Evolutionary conservation across 64 coral and sea anemone species (phyloP).

Genomic region (Dendronephthya gigantea): DNA sequence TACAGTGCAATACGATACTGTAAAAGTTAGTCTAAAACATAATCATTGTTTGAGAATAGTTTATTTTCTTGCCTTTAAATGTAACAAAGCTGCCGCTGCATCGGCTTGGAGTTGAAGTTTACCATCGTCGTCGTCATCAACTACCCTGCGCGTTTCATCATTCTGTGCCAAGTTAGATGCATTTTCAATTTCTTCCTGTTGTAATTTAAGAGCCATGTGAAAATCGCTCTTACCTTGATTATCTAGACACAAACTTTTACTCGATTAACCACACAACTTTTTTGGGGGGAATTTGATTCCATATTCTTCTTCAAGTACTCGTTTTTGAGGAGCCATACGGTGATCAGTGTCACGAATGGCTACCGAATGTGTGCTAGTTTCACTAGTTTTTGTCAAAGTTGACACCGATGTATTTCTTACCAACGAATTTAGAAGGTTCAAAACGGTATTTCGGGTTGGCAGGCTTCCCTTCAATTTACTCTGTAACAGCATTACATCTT

Average conservation of each 20-base stretch:
- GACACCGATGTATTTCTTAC: too few relatives aligned
- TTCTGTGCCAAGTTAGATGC: too few relatives aligned
- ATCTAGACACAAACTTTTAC: background rate
- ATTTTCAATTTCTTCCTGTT: constrained; percentile 46
- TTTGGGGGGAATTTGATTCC: constrained; percentile 26
- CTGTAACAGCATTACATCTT: too few relatives aligned
- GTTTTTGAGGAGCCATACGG: constrained; percentile 23
- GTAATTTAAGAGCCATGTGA: constrained; percentile 21
- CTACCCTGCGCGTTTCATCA: too few relatives aligned
- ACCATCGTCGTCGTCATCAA: background rate
- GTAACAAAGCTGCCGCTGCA: background rate
- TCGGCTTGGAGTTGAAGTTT: background rate
- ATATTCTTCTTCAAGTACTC: constrained; percentile 27
- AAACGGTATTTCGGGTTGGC: too few relatives aligned
- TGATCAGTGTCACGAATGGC: background rate
- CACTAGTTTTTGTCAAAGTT: background rate
- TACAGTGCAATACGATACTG: too few relatives aligned
- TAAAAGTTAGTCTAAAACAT: too few relatives aligned
- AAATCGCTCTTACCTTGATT: constrained; percentile 28
- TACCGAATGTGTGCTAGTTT: too few relatives aligned
- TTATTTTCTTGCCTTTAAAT: constrained; percentile 2
- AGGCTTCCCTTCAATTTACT: too few relatives aligned
- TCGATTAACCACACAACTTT: background rate
- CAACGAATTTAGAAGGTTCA: too few relatives aligned
- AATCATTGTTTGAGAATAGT: background rate